Conservation (phyloP, 2,797 vertebrate genomes). For the Aphelocoma californica region DNA sequence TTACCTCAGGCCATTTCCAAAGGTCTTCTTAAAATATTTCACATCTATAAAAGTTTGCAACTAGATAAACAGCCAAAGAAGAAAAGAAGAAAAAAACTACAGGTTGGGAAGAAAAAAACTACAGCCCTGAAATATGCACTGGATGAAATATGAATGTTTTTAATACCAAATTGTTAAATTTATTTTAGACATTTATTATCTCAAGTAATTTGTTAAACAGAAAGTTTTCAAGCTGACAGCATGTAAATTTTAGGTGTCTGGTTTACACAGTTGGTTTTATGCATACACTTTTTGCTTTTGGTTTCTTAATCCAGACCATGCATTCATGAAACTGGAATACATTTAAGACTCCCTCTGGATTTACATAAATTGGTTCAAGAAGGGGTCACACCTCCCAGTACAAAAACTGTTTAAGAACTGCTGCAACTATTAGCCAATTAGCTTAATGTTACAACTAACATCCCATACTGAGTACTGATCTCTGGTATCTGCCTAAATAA, state of each 20-base stretch:
- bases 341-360: slow-evolving; percentile 59
- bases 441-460: slow-evolving; percentile 60
- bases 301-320: slow-evolving; percentile 52
- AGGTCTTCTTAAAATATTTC: slow-evolving; percentile 79
- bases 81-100: too few species aligned
- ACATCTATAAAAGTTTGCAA: slow-evolving; percentile 81
- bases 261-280: background rate
- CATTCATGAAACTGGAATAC: slow-evolving; percentile 54
- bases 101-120: slow-evolving; percentile 31
- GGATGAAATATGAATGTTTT: slow-evolving; percentile 48
- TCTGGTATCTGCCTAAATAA: slow-evolving; percentile 61
- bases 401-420: slow-evolving; percentile 53
- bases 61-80: slow-evolving; percentile 75
- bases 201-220: slow-evolving; percentile 33
- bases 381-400: slow-evolving; percentile 56
- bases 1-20: slow-evolving; percentile 86
- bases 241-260: slow-evolving; percentile 15
- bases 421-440: slow-evolving; percentile 71
- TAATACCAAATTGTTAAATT: slow-evolving; percentile 35
- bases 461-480: slow-evolving; percentile 37
- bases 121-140: background rate
- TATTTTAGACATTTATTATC: slow-evolving; percentile 45
- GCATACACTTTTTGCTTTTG: background rate
- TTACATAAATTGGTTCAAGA: slow-evolving; percentile 67
- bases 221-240: slow-evolving; percentile 15